Evolutionary conservation across 2,113 vertebrate genomes (phyloP), one percentile per base, ranked within the genome.

Genomic region (Salvator merianae): DNA sequence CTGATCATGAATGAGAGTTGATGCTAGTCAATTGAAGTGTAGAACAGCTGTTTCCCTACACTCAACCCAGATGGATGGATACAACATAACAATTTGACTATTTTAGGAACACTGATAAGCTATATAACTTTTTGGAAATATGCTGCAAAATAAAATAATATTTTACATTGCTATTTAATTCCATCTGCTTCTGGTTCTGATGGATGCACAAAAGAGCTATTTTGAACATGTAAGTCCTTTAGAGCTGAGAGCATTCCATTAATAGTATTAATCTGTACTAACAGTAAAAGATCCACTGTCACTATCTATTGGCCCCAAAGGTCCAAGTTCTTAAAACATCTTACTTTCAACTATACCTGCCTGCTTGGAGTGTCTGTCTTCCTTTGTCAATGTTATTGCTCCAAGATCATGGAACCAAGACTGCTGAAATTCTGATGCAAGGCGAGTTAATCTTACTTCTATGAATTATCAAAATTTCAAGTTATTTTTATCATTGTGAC

Each of bases 1-100:
- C 85, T 90, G n/a, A 85, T 95, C 89, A 80, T 77, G 85, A 87
- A 88, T 82, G 82, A 87, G 90, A 92, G 40, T 91, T 92, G 90
- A 94, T 91, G 85, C 85, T 93, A 93, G 94, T 89, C 92, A 94
- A 90, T 80, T 36, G 38, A 91, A 72, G 78, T 40, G 92, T 91
- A 88, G 53, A 30, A 84, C 66, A 88, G 70, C 85, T 91, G 68
- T 73, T 94, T 74, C 79, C 84, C 79, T 88, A 90, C 81, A 77
- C 89, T 93, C 79, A 84, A 84, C 93, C 84, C 84, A 83, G 88
- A 92, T 73, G 47, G 77, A 91, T 55, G 86, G 69, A 43, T 70
- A 78, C n/a, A 87, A 84, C 86, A 90, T 77, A 88, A 87, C 91
- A 91, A 62, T 88, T 75, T 1, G 12, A 79, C 59, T 91, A 91